These are phyloP conservation scores for Ceramica pisi DNA, from an alignment of 2,888 invertebrate species.

Conservation along the genomic window DNA sequence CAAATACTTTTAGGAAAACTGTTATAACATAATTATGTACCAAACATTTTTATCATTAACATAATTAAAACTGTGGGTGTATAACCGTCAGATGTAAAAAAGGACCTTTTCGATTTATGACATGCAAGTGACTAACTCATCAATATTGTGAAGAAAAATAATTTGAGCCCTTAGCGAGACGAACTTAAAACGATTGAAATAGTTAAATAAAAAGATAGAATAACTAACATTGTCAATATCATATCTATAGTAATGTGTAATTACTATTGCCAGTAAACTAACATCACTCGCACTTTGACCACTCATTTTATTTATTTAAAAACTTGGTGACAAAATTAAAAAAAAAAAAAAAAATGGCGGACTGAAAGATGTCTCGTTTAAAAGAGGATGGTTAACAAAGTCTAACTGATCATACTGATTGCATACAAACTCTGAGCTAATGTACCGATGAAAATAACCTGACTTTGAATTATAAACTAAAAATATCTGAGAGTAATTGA, in stretches of 20 bases:
- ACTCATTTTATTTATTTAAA: slow-evolving; percentile 69
- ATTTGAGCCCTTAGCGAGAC: not conserved
- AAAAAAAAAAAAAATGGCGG: not conserved
- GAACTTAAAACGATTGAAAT: not conserved
- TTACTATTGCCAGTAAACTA: slow-evolving; percentile 74
- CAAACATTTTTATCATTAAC: too few relatives aligned
- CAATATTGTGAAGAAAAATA: not conserved
- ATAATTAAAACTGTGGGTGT: too few relatives aligned
- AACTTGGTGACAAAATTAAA: too few relatives aligned
- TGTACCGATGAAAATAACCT: slow-evolving; percentile 29
- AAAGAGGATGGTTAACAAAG: slow-evolving; percentile 8
- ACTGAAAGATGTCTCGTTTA: not conserved
- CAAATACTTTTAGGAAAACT: too few relatives aligned
- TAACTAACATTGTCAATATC: slow-evolving; percentile 73
- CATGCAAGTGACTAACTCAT: not conserved
- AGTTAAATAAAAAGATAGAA: not conserved
- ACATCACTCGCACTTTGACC: slow-evolving; percentile 74
- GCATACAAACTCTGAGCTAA: not conserved
- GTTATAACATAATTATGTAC: too few relatives aligned
- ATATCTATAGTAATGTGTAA: slow-evolving; percentile 76
- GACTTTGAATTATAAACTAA: slow-evolving; percentile 30
- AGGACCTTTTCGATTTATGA: not conserved
- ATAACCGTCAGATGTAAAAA: not conserved
- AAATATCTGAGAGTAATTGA: not conserved
- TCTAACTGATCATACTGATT: slow-evolving; percentile 4